Conservation (phyloP, 1,140 invertebrate genomes). For the Pachyrhynchus sulphureomaculatus region DNA sequence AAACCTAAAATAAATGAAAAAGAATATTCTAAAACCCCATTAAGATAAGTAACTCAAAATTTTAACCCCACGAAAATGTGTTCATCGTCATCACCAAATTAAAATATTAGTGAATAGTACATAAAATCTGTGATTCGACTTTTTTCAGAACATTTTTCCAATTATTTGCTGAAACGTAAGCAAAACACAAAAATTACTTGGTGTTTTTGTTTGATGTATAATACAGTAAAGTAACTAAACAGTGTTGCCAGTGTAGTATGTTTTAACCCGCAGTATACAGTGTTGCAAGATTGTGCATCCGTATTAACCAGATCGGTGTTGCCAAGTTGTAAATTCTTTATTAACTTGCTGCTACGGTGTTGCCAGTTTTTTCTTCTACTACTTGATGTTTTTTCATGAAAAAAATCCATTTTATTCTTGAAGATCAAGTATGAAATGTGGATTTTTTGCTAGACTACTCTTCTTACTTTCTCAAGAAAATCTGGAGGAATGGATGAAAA, state of each 20-base stretch:
- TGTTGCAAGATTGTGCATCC: conserved; percentile 9
- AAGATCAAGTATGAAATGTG: conserved; percentile 28
- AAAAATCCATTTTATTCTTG: conserved; percentile 26
- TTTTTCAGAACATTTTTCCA: not conserved
- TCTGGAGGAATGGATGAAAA: conserved; percentile 32
- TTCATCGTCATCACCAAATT: too few species aligned
- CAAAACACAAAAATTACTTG: not conserved
- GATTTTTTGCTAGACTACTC: conserved; percentile 26
- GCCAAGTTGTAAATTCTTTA: conserved; percentile 8
- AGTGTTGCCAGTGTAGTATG: conserved; percentile 12
- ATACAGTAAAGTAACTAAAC: conserved; percentile 10
- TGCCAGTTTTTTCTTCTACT: conserved; percentile 12
- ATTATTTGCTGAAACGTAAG: conserved; percentile 9
- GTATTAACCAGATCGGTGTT: conserved; percentile 14
- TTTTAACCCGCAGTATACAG: not conserved
- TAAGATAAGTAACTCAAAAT: too few species aligned
- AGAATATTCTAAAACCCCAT: too few species aligned
- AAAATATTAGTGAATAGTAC: not conserved
- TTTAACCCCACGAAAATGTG: too few species aligned
- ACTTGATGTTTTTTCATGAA: conserved; percentile 18
- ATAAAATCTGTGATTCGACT: conserved; percentile 3
- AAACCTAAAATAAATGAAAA: too few species aligned
- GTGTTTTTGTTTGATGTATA: conserved; percentile 5
- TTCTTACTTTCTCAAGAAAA: conserved; percentile 26
- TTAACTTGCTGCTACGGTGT: conserved; percentile 17